Evolutionary conservation across 2,888 invertebrate genomes (phyloP).

Genomic region (Acrobasis suavella): DNA sequence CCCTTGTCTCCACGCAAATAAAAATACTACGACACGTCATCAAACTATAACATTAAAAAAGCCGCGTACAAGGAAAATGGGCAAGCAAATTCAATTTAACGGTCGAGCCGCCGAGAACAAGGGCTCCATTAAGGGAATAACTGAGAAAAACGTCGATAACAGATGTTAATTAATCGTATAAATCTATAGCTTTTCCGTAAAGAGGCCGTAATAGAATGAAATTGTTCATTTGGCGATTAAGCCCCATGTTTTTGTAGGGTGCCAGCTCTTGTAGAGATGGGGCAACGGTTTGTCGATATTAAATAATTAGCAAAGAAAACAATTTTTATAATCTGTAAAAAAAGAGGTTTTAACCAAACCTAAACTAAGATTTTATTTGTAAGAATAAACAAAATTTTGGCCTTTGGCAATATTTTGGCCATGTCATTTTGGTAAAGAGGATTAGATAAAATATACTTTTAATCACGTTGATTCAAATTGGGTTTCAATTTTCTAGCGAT

Average conservation of each 20-base stretch:
- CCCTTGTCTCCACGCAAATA: neutral
- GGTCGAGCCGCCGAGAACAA: slow-evolving; percentile 54
- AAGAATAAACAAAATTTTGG: too few species aligned
- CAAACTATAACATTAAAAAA: slow-evolving; percentile 32
- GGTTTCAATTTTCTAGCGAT: too few species aligned
- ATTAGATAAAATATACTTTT: too few species aligned
- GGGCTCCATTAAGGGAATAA: slow-evolving; percentile 64
- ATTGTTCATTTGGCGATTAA: slow-evolving; percentile 43
- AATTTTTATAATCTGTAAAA: too few species aligned
- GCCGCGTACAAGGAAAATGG: slow-evolving; percentile 37
- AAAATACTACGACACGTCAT: neutral
- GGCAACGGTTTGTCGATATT: slow-evolving; percentile 12
- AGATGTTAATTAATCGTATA: slow-evolving; percentile 76
- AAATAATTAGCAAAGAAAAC: neutral
- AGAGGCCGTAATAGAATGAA: slow-evolving; percentile 44
- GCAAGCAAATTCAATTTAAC: slow-evolving; percentile 69
- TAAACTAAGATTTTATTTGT: too few species aligned
- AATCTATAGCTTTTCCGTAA: slow-evolving; percentile 52
- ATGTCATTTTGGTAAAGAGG: too few species aligned
- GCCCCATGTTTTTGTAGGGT: slow-evolving; percentile 32
- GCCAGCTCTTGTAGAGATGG: slow-evolving; percentile 10
- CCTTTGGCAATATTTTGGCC: too few species aligned
- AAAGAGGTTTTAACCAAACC: too few species aligned
- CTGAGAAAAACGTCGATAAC: slow-evolving; percentile 71
- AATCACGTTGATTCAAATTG: too few species aligned